Base-by-base conservation (phyloP, 2,797 vertebrate species). In the Carcharodon carcharias region DNA sequence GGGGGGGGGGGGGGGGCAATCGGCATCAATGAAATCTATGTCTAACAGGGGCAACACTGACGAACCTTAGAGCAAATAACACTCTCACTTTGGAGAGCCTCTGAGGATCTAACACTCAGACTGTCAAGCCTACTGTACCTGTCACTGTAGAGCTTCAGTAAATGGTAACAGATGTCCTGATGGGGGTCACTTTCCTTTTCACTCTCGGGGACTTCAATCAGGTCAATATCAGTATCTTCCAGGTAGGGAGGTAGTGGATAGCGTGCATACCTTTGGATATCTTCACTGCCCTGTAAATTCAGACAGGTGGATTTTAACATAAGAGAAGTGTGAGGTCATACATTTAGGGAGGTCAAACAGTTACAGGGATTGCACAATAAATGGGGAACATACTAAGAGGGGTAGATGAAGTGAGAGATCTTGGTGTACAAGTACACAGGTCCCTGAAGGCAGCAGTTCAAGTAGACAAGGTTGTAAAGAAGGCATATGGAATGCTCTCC, bases 111-210 rank as follows among this genome's bases (percentile, higher is more conserved):
- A n/a, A 92, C 21, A 96, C 14, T 54, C 26, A 4, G 40, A 26
- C 6, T 85, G 6, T 23, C 28, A 1, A 96, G 67, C 96, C 28
- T 71, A 73, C 23, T 8, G 96, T 96, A 99, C 99, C 99, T 98
- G 98, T 99, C 98, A 0, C 99, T 99, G 98, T 99, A 99, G 91
- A 99, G 99, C 97, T 99, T 99, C 35, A 99, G 97, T 96, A 99
- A 97, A 96, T 99, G 99, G 97, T 99, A 99, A 96, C 99, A 99
- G 96, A 99, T 97, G 4, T 99, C 99, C 35, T 98, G 98, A 95
- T 99, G 98, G 0, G 98, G 98, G 28, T 97, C 96, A 0, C 31
- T 40, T 11, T 28, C 97, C 45, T 97, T 97, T 1, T 98, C 97
- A 67, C 96, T 96, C 35, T 98, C 97, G 95, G 97, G 96, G 0